Conservation (phyloP, 2,797 vertebrate species). For the Chaetophractus vellerosus region DNA sequence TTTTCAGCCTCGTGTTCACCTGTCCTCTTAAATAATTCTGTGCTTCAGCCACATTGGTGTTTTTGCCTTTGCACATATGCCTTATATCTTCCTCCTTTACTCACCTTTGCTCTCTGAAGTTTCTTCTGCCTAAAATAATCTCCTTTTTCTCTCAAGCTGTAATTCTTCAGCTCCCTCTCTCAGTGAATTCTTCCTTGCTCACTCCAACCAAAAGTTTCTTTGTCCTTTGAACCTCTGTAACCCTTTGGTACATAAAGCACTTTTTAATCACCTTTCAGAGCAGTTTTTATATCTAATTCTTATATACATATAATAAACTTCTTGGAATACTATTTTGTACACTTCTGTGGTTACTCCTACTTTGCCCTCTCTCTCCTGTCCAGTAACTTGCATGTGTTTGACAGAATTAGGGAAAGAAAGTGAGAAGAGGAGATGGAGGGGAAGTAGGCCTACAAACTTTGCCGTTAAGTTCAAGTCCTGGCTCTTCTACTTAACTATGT, state of each 20-base stretch:
- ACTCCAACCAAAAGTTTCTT: constrained; percentile 42
- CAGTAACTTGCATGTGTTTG: constrained; percentile 32
- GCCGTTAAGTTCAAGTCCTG: background rate
- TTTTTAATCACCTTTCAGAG: constrained; percentile 20
- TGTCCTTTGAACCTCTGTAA: constrained; percentile 37
- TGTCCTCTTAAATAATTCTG: background rate
- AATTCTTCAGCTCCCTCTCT: background rate
- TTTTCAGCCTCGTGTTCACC: constrained; percentile 37
- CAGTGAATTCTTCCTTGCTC: constrained; percentile 46
- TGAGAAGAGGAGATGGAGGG: constrained; percentile 13
- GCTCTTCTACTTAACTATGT: background rate
- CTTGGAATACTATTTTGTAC: background rate
- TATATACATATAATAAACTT: background rate
- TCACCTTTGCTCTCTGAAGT: background rate
- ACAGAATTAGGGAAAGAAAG: background rate
- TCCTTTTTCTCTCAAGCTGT: background rate
- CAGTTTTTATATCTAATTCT: constrained; percentile 8
- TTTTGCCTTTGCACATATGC: constrained; percentile 53
- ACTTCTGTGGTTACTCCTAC: constrained; percentile 8
- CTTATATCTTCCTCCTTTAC: background rate
- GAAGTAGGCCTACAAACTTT: background rate
- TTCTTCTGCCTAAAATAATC: constrained; percentile 39
- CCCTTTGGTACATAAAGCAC: constrained; percentile 8
- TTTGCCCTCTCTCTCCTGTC: background rate
- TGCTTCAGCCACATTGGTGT: background rate